Percentiles rank a stretch among this genome's conserved stretches.
phyloP scores from a whole-genome alignment of 2,888 invertebrate species.

The Limnephilus rhombicus region DNA sequence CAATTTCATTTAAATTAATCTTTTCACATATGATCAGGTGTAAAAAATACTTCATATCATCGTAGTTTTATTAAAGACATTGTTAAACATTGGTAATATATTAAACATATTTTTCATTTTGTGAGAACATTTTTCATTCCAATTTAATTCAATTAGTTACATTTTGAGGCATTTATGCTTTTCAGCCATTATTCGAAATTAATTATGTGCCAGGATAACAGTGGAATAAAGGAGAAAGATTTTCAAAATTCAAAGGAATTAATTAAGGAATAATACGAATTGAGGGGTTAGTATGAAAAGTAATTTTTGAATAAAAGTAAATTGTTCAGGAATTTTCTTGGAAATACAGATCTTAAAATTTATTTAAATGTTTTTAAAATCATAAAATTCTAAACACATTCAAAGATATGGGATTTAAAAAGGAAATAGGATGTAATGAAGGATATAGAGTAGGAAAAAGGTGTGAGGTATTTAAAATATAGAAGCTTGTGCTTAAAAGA shows the following conservation, averaged over 20 bases:
- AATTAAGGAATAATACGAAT: neutral
- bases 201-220: neutral
- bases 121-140: conserved; percentile 27
- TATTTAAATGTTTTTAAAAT: neutral
- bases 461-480: neutral
- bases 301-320: neutral
- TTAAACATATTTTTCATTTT: neutral
- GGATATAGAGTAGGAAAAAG: neutral
- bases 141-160: conserved; percentile 14
- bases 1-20: neutral
- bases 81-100: neutral
- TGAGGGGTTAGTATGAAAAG: neutral
- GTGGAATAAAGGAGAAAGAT: neutral
- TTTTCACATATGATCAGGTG: neutral
- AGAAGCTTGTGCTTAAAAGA: neutral
- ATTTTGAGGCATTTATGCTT: conserved; percentile 8
- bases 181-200: conserved; percentile 14
- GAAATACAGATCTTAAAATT: neutral
- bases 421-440: neutral
- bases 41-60: neutral
- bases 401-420: neutral
- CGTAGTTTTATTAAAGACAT: neutral
- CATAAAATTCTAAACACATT: neutral
- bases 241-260: neutral
- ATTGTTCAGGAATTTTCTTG: neutral